Evolutionary conservation across 92 coral and sea anemone genomes (phyloP).

Genomic region (Blastomussa wellsi): DNA sequence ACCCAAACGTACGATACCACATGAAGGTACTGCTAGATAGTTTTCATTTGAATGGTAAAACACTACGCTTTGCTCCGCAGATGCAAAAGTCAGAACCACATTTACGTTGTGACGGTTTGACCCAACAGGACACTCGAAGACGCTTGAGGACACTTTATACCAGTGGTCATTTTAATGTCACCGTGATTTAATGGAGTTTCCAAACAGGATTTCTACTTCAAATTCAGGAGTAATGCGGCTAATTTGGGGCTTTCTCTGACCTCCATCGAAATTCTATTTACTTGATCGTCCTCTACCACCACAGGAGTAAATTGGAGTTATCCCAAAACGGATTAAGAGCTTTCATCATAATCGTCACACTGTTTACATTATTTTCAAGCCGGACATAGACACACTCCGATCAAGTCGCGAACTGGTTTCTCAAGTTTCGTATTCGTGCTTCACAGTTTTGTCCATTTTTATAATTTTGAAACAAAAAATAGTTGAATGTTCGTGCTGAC

Average conservation of each 20-base stretch:
- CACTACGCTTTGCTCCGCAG: no score
- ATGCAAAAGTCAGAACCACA: no score
- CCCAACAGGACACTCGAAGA: no score
- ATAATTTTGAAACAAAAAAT: not conserved
- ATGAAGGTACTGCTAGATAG: no score
- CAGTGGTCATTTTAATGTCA: not conserved
- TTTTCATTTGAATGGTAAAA: no score
- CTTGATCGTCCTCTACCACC: not conserved
- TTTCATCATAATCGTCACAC: not conserved
- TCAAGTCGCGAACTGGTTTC: not conserved
- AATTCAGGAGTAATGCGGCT: not conserved
- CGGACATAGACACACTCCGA: not conserved
- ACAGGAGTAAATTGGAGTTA: not conserved
- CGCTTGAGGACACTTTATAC: no score
- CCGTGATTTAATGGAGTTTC: not conserved
- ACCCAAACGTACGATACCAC: no score
- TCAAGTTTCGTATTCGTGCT: not conserved
- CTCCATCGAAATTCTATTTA: not conserved
- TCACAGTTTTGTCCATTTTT: not conserved
- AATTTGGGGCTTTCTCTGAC: not conserved
- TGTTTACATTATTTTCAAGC: not conserved
- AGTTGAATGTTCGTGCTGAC: not conserved
- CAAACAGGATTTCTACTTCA: not conserved
- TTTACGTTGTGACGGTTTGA: no score
- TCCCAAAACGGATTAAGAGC: not conserved